phyloP scores from a whole-genome alignment of 2,888 invertebrate genomes.

The Drosophila pseudotalamancana region DNA sequence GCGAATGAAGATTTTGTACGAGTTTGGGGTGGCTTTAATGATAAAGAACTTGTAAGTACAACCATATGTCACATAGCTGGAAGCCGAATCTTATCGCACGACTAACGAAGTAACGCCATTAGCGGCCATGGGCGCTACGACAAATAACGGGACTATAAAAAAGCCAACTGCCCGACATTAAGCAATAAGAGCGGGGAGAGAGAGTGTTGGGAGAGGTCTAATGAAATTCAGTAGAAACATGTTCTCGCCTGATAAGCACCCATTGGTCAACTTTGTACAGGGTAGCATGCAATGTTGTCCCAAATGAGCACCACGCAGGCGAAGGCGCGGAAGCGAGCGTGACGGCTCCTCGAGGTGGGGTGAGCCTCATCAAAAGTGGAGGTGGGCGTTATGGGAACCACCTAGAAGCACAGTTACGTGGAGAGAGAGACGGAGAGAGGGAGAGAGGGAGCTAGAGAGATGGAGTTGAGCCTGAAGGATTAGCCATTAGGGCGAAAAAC shows the following conservation, averaged over 20 bases:
- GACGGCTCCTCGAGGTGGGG: conserved; percentile 38
- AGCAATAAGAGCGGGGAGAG: conserved; percentile 29
- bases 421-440: not conserved
- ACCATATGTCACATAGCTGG: not conserved
- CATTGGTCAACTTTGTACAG: conserved; percentile 69
- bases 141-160: conserved; percentile 54
- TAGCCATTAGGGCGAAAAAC: conserved; percentile 20
- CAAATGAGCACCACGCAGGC: conserved; percentile 72
- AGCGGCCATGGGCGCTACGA: conserved; percentile 51
- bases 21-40: not conserved
- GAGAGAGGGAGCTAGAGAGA: not conserved
- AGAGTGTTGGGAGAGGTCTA: conserved; percentile 33
- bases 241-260: conserved; percentile 81
- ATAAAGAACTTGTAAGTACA: not conserved
- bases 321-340: conserved; percentile 65
- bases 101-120: conserved; percentile 80
- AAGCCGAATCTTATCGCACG: conserved; percentile 67
- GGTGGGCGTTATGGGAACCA: too few relatives aligned
- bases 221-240: conserved; percentile 78
- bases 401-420: too few relatives aligned
- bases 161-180: conserved; percentile 66
- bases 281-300: conserved; percentile 56
- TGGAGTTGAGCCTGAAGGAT: conserved; percentile 22
- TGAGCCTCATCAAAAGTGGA: conserved; percentile 27
- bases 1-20: too few relatives aligned